These are phyloP conservation scores for Dasyurus viverrinus DNA, from an alignment of 2,113 vertebrate species.

Conservation along the genomic window DNA sequence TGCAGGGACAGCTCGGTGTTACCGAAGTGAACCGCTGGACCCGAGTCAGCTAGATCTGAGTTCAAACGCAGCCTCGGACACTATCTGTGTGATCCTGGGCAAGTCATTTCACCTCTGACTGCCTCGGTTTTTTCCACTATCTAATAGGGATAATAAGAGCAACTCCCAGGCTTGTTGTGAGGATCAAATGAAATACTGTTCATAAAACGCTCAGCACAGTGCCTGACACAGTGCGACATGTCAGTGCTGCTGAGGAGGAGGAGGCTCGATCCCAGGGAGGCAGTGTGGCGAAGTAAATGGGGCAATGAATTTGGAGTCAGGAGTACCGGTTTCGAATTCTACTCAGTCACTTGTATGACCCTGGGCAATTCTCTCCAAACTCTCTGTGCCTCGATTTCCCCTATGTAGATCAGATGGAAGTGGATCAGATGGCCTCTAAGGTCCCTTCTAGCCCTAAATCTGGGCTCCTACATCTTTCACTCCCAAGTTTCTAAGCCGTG, in stretches of 20 bases:
- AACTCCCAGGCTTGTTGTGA: neutral
- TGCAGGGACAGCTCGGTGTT: neutral
- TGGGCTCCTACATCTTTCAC: neutral
- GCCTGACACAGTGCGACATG: neutral
- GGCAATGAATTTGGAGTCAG: neutral
- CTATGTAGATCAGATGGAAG: neutral
- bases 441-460: neutral
- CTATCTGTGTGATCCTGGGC: neutral
- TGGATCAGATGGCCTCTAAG: neutral
- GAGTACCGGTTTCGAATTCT: neutral
- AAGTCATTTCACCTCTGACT: neutral
- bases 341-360: neutral
- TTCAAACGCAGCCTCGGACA: neutral
- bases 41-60: neutral
- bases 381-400: neutral
- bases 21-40: neutral
- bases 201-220: neutral
- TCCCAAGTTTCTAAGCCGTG: neutral
- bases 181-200: neutral
- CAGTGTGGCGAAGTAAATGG: neutral
- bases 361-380: neutral
- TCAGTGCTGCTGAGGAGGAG: neutral
- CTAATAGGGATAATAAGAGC: neutral
- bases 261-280: neutral
- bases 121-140: neutral